Evolutionary conservation across 2,888 invertebrate species (phyloP), one percentile per base, ranked within the genome.

Genomic region (Chymomyza caudatula): DNA sequence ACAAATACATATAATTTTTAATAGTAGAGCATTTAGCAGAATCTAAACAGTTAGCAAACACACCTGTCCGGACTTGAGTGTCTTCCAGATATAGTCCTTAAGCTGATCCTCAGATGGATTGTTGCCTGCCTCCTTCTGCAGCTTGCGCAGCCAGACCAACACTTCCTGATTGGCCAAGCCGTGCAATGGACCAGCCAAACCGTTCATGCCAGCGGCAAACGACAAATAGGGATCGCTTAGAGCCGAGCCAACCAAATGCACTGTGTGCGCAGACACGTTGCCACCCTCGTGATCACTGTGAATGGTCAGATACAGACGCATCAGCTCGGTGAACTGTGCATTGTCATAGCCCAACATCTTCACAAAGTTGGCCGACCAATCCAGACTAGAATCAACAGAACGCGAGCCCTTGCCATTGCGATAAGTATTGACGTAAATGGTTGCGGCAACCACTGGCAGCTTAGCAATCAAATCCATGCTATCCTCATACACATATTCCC

Each of bases 1-100:
- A 65, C 60, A 43, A 8, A 54, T 19, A 54, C 53, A 53, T 25
- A 49, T 5, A 23, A 63, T 43, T 11, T 11, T 37, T 37, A 29
- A 59, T 1, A 42, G 15, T 51, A 62, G 52, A 19, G 20, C 47
- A 47, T n/a, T 19, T n/a, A n/a, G n/a, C n/a, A n/a, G n/a, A 51
- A 6, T 6, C 1, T 22, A 20, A 11, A 13, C 15, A 53, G 29
- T n/a, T 11, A 17, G 8, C 23, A 4, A 2, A 43, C 42, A 69
- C 69, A 89, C 90, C 91, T 95, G 95, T 77, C 96, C 96, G 67
- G 94, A 93, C 91, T 96, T 96, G 61, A 97, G 91, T 1, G 98
- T 98, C 91, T 97, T 98, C 97, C 97, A 97, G 89, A 99, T 96
- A 92, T 98, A 99, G 59, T 98, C 97, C 90, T 97, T 97, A 62